These are phyloP conservation scores for Lysandra coridon DNA, from an alignment of 2,888 invertebrate genomes.

Conservation along the genomic window DNA sequence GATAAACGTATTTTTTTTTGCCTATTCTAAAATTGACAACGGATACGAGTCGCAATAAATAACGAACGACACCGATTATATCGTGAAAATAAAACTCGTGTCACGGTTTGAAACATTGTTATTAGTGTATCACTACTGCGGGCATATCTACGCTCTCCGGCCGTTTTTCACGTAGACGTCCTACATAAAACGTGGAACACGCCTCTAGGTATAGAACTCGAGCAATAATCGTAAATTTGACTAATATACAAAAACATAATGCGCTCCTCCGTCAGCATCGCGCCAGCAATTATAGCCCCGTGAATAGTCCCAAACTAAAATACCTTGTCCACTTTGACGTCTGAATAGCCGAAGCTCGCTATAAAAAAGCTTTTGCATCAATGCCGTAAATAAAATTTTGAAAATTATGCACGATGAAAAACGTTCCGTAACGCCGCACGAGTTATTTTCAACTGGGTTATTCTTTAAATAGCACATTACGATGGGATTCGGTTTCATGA, in stretches of 20 bases:
- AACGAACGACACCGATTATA: constrained; percentile 19
- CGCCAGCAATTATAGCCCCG: constrained; percentile 29
- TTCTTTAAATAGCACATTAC: constrained; percentile 80
- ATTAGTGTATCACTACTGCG: constrained; percentile 9
- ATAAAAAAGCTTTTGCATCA: constrained; percentile 66
- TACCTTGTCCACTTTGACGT: constrained; percentile 46
- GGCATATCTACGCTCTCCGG: constrained; percentile 23
- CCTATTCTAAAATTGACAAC: constrained; percentile 21
- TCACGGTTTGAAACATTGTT: constrained; percentile 30
- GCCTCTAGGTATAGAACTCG: constrained; percentile 25
- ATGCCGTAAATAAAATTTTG: constrained; percentile 73
- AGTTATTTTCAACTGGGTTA: constrained; percentile 78
- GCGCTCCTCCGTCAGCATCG: constrained; percentile 12
- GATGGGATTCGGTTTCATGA: constrained; percentile 80
- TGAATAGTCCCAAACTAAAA: constrained; percentile 33
- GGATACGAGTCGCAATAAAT: constrained; percentile 20
- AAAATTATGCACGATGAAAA: constrained; percentile 74
- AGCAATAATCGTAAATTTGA: constrained; percentile 33
- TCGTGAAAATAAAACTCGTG: constrained; percentile 24
- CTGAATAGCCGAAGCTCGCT: constrained; percentile 43
- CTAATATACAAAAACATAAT: constrained; percentile 27
- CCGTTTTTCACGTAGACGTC: constrained; percentile 32
- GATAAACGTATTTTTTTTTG: not conserved
- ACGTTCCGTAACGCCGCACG: constrained; percentile 75
- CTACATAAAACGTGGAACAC: not conserved